Percentiles rank a stretch among this genome's conserved stretches.
phyloP scores from a whole-genome alignment of 2,888 invertebrate genomes.

The Trachelus stipa region DNA sequence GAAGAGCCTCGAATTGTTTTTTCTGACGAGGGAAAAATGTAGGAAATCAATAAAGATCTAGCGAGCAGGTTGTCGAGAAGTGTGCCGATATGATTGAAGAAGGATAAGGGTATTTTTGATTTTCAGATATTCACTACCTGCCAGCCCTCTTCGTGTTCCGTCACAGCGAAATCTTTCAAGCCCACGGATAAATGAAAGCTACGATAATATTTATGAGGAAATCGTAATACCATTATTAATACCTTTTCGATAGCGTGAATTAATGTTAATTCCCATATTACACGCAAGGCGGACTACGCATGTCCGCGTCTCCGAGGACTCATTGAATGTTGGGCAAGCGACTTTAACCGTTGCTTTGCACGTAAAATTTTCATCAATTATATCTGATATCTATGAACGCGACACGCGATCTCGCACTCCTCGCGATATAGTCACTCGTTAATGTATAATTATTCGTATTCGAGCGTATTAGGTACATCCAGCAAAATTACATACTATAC shows the following conservation, averaged over 20 bases:
- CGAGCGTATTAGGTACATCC: background rate
- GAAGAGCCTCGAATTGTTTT: background rate
- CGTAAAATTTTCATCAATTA: background rate
- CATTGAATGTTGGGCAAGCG: background rate
- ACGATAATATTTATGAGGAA: background rate
- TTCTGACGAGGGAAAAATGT: background rate
- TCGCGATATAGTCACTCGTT: background rate
- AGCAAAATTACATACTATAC: no score
- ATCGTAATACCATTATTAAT: background rate
- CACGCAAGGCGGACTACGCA: background rate
- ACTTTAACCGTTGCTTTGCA: background rate
- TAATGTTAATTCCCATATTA: background rate
- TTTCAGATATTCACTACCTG: background rate
- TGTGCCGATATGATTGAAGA: slow-evolving; percentile 36
- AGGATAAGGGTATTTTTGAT: background rate
- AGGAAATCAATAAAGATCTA: slow-evolving; percentile 44
- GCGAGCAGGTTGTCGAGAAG: slow-evolving; percentile 38
- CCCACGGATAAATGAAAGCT: background rate
- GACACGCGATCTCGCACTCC: background rate
- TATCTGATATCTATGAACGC: background rate
- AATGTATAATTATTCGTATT: background rate
- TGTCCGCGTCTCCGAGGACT: background rate
- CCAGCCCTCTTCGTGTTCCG: background rate
- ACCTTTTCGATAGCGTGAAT: background rate
- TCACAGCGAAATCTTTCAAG: background rate